These are phyloP conservation scores for Calyptomena viridis DNA, from an alignment of 2,113 vertebrate species.

Conservation along the genomic window DNA sequence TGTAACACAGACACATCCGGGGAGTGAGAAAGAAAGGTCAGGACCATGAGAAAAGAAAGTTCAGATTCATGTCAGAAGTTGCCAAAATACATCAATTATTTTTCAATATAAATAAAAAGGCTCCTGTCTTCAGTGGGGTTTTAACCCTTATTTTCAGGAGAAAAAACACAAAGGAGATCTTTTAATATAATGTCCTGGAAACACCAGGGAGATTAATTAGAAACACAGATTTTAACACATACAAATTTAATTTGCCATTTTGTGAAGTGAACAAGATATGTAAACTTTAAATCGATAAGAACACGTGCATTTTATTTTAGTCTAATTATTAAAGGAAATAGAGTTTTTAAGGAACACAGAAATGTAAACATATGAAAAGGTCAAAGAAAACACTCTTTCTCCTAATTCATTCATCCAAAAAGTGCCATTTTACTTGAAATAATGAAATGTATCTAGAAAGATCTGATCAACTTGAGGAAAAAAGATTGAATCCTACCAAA, in stretches of 20 bases:
- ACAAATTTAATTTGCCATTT: not conserved
- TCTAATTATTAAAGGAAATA: not conserved
- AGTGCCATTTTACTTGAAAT: not conserved
- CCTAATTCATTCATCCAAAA: not conserved
- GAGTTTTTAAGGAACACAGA: not conserved
- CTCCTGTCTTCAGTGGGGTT: not conserved
- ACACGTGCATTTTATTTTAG: not conserved
- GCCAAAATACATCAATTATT: not conserved
- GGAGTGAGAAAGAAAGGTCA: not conserved
- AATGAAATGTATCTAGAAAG: not conserved
- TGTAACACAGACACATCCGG: not conserved
- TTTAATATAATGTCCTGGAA: not conserved
- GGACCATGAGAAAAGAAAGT: not conserved
- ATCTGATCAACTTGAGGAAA: not conserved
- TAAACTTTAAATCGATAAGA: not conserved
- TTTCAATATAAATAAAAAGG: not conserved
- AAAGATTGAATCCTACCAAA: not conserved
- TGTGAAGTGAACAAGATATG: not conserved
- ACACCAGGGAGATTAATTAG: not conserved
- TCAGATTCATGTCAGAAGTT: not conserved
- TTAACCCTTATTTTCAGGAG: not conserved
- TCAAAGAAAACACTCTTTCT: not conserved
- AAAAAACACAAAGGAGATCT: not conserved
- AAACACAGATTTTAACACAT: not conserved
- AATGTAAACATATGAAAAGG: not conserved